Conservation (phyloP, 1,140 invertebrate genomes). For the Trachelipus rathkii region DNA sequence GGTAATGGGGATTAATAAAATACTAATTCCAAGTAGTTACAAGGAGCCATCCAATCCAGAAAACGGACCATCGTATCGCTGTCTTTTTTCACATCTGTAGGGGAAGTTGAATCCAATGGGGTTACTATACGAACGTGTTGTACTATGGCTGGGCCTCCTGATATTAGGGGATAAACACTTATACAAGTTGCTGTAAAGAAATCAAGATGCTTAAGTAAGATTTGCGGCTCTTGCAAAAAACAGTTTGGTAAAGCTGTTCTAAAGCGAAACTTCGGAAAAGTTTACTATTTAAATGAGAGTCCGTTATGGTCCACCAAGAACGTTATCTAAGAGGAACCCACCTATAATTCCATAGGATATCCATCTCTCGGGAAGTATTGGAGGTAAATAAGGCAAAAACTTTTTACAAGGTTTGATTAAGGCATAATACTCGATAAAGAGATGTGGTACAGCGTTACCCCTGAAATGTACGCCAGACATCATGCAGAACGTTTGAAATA, state of each 20-base stretch:
- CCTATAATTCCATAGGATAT: background rate
- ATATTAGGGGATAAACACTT: background rate
- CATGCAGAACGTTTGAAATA: slow-evolving; percentile 72
- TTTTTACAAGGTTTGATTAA: background rate
- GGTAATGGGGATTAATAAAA: too few species aligned
- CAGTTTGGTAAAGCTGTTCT: background rate
- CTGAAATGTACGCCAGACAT: slow-evolving; percentile 86
- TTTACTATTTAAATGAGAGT: background rate
- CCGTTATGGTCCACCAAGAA: background rate
- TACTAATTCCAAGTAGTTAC: too few species aligned
- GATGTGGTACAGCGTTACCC: slow-evolving; percentile 95
- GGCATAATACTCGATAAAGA: slow-evolving; percentile 21
- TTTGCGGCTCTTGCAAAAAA: background rate
- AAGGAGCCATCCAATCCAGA: background rate
- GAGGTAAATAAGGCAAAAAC: background rate
- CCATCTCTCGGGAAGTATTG: slow-evolving; percentile 2
- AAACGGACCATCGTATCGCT: background rate
- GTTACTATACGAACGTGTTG: background rate
- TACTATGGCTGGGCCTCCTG: background rate
- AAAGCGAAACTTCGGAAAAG: background rate
- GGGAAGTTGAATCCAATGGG: background rate
- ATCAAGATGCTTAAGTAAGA: background rate
- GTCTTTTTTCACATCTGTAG: background rate
- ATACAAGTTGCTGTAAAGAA: background rate
- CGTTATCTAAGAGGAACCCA: background rate